Conservation (phyloP, 2,113 vertebrate species). For the Cavia aperea region DNA sequence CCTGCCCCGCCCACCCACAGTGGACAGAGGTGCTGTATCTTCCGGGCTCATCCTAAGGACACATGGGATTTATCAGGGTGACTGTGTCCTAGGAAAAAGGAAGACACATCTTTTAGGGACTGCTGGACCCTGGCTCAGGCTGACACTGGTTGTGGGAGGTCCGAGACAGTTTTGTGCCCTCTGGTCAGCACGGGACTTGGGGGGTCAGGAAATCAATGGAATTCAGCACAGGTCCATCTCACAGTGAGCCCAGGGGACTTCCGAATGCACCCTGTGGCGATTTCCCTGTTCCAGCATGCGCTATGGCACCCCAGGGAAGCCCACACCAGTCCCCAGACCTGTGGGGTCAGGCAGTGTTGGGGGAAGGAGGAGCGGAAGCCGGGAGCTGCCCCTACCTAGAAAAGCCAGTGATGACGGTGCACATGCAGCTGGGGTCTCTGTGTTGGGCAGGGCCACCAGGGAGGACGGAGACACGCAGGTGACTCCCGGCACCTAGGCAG, state of each 20-base stretch:
- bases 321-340: not conserved
- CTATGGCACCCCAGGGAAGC: fast-evolving
- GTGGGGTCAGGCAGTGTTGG: fast-evolving
- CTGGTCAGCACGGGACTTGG: not conserved
- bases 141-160: no score
- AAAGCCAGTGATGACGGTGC: not conserved
- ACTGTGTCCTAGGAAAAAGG: no score
- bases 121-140: not conserved
- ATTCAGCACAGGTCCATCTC: not conserved
- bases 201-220: no score
- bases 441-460: not conserved
- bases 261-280: not conserved
- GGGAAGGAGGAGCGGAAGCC: not conserved
- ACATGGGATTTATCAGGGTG: not conserved
- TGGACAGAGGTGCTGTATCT: no score
- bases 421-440: not conserved
- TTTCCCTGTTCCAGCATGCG: no score
- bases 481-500: not conserved
- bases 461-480: no score
- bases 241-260: not conserved
- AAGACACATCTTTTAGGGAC: no score
- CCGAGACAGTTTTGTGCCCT: not conserved
- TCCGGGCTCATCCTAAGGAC: no score
- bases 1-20: not conserved
- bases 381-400: not conserved